phyloP scores from a whole-genome alignment of 2,113 vertebrate genomes.

The Tauraco erythrolophus region DNA sequence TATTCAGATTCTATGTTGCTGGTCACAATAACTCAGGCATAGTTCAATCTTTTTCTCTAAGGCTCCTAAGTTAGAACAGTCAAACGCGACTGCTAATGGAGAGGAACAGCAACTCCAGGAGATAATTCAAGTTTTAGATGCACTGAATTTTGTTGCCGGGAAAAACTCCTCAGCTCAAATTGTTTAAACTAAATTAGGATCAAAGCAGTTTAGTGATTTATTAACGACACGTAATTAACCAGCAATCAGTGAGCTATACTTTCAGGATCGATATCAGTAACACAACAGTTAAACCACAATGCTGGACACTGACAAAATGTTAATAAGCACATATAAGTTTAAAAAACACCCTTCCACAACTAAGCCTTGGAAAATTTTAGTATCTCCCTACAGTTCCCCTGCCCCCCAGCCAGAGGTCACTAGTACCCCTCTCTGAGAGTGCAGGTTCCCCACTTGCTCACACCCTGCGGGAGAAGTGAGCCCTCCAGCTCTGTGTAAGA shows the following conservation, averaged over 20 bases:
- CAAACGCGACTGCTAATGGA: not conserved
- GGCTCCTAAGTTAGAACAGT: not conserved
- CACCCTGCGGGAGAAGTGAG: accelerated
- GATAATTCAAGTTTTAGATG: not conserved
- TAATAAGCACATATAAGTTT: not conserved
- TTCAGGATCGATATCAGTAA: not conserved
- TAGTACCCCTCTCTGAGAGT: accelerated
- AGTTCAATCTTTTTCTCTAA: not conserved
- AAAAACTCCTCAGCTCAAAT: not conserved
- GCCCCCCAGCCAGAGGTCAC: not conserved
- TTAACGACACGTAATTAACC: not conserved
- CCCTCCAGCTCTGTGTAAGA: not conserved
- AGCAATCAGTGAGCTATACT: not conserved
- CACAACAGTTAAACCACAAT: not conserved
- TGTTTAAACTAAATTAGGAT: conserved; percentile 1
- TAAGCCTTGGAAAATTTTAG: not conserved
- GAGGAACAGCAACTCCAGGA: not conserved
- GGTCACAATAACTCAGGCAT: not conserved
- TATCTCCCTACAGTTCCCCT: not conserved
- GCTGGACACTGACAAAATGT: not conserved
- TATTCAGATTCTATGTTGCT: not conserved
- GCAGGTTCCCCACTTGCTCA: not conserved
- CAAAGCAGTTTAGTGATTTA: conserved; percentile 1
- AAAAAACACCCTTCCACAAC: not conserved
- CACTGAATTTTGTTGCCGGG: not conserved